Conservation (phyloP, 2,888 invertebrate genomes). For the Troides oblongomaculatus region DNA sequence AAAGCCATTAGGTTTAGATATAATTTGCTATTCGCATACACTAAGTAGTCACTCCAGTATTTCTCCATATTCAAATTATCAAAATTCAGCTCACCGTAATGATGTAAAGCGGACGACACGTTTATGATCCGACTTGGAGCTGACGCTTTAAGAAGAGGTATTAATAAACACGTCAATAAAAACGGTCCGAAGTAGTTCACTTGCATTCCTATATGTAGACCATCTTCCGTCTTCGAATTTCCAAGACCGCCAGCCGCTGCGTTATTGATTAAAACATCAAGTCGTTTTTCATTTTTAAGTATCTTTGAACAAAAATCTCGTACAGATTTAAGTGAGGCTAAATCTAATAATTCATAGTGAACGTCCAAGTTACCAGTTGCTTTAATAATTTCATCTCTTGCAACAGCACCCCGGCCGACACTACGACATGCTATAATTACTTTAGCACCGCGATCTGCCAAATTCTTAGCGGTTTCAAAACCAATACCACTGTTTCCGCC, state of each 20-base stretch:
- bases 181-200: slow-evolving; percentile 87
- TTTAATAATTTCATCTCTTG: slow-evolving; percentile 62
- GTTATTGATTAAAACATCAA: slow-evolving; percentile 82
- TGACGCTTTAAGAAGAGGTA: slow-evolving; percentile 76
- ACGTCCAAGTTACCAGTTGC: slow-evolving; percentile 61
- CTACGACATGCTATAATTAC: slow-evolving; percentile 77
- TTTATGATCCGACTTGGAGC: slow-evolving; percentile 83
- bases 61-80: slow-evolving; percentile 74
- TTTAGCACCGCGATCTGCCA: slow-evolving; percentile 73
- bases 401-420: slow-evolving; percentile 56
- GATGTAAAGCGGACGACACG: slow-evolving; percentile 81
- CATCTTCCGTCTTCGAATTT: slow-evolving; percentile 81
- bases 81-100: slow-evolving; percentile 66
- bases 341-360: slow-evolving; percentile 60
- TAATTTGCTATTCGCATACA: slow-evolving; percentile 79
- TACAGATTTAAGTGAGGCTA: slow-evolving; percentile 70
- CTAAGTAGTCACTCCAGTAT: slow-evolving; percentile 73
- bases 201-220: slow-evolving; percentile 84
- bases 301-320: slow-evolving; percentile 80
- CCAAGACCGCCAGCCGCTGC: slow-evolving; percentile 76
- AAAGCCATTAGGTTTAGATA: slow-evolving; percentile 83
- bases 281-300: slow-evolving; percentile 64
- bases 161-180: slow-evolving; percentile 83
- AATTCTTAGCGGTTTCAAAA: slow-evolving; percentile 73
- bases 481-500: slow-evolving; percentile 77